Base-by-base conservation (phyloP, 2,888 invertebrate species). In the Hyalella azteca region DNA sequence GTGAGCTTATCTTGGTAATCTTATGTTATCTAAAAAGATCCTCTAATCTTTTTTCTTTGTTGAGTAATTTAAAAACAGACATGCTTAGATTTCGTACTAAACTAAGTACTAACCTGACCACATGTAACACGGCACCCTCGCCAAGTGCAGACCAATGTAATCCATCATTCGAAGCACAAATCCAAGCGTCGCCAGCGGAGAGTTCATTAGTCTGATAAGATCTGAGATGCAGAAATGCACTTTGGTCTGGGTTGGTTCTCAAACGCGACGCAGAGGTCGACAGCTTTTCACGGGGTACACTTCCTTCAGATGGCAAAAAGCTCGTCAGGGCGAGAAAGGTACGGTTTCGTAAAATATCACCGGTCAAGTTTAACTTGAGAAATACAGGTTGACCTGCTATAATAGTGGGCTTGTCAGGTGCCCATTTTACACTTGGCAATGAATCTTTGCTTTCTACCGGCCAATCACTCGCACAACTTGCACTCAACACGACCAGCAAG, bases 401-500 rank as follows among this genome's bases (percentile, higher is more conserved):
- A n/a, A 66, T 36, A 3, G 36, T 22, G 15, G 22, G 19, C 7
- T 66, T 66, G 66, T 29, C 3, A 39, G 66, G 19, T n/a, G 36
- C 29, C 66, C 66, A 66, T 66, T 66, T 2, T 22, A 66, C 66
- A 32, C 66, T 36, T 19, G 66, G n/a, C n/a, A 66, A 66, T n/a
- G 29, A n/a, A 66, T 66, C 19, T 36, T 66, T 36, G 39, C 66
- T 66, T 29, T 36, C 66, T 36, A 66, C 19, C 36, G 19, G 32
- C 32, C 36, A 36, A 32, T 66, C 66, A 66, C 66, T 66, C 66
- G 66, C 66, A 66, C 66, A 66, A 66, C 66, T 66, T 66, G 66
- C 29, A 66, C 66, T 66, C 32, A 66, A 66, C 66, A 66, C 66
- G 66, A 66, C 29, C 66, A 66, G 36, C 32, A 66, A 32, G n/a